Conservation (phyloP, 2,797 vertebrate species). For the Xenops minutus region DNA sequence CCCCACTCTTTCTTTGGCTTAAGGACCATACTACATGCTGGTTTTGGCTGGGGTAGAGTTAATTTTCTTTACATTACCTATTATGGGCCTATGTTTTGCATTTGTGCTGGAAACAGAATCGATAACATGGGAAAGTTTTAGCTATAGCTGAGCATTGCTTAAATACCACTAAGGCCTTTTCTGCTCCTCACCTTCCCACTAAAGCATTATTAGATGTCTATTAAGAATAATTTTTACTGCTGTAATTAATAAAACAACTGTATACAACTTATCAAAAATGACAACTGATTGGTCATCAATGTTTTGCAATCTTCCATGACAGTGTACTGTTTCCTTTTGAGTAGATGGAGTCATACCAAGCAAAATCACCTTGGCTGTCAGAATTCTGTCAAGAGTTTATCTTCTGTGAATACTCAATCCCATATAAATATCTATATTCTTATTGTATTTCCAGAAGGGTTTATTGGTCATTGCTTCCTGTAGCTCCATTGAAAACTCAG, state of each 20-base stretch:
- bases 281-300: not conserved
- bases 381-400: not conserved
- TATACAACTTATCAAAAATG: not conserved
- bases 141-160: not conserved
- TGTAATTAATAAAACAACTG: not conserved
- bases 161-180: not conserved
- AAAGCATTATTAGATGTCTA: not conserved
- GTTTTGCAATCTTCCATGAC: not conserved
- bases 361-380: not conserved
- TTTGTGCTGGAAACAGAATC: not conserved
- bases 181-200: not conserved
- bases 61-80: not conserved
- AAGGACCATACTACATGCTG: not conserved
- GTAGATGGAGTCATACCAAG: not conserved
- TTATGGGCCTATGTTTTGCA: not conserved
- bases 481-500: not conserved
- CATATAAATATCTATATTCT: not conserved
- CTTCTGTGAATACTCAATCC: not conserved
- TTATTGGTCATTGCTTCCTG: not conserved
- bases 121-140: not conserved
- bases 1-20: not conserved
- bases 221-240: not conserved
- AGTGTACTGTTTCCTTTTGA: not conserved
- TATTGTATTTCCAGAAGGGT: not conserved
- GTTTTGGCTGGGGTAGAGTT: not conserved